Evolutionary conservation across 2,888 invertebrate species (phyloP), one percentile per base, ranked within the genome.

Genomic region (Brachyptera putata): DNA sequence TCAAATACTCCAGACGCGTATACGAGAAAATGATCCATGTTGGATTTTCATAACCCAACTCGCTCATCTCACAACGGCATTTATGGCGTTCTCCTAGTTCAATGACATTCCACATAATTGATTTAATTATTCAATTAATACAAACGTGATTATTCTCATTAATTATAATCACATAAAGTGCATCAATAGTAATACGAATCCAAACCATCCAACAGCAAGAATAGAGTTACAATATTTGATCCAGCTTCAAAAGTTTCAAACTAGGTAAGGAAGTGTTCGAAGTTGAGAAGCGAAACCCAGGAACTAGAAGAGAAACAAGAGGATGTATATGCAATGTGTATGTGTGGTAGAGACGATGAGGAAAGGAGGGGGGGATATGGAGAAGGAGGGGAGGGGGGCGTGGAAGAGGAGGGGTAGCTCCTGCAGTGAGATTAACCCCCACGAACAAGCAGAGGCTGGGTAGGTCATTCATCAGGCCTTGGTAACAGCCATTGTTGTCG

Each of bases 391-490:
- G 41, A 18, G 37, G 39, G 5, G 16, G 41, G 18, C 34, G 41
- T 4, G 41, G n/a, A 41, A 16, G 41, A 41, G 41, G 46, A 14
- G 46, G 46, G 22, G 46, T 21, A 46, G 46, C 22, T n/a, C n/a
- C 46, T 46, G 46, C 46, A 46, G 25, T 14, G 50, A 50, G 50
- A 50, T 50, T 50, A 53, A 36, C 53, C 53, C 53, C 36, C 34
- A 18, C n/a, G 36, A 53, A 34, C 53, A 53, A 53, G 53, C 34
- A 53, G 34, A 30, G 34, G 53, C 36, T 13, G 22, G 59, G 24
- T 26, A 30, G 57, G 58, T 61, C 61, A 58, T 61, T 61, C 61
- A 61, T 61, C 61, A 61, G 58, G 39, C 58, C 53, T 36, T 22
- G 34, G 46, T 46, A 46, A 53, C 21, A 30, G 48, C 61, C 56